Evolutionary conservation across 2,113 vertebrate genomes (phyloP).

Genomic region (Heterochromis multidens): DNA sequence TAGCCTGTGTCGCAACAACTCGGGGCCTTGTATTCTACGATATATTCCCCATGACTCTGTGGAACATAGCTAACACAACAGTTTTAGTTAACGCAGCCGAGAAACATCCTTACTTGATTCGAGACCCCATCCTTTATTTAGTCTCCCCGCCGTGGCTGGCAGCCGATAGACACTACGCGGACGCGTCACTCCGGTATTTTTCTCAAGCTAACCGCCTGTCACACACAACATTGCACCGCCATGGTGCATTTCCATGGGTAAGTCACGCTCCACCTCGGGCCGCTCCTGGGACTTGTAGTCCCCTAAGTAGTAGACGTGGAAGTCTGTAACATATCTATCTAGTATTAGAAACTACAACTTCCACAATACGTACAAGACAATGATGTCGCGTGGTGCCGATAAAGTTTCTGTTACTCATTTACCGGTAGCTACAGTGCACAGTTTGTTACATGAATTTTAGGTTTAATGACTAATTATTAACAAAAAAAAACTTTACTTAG

Average conservation of each 20-base stretch:
- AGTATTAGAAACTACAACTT: conserved; percentile 47
- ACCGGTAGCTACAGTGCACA: background rate
- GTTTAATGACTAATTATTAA: background rate
- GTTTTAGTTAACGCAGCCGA: background rate
- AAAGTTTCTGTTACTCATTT: background rate
- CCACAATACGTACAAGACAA: conserved; percentile 25
- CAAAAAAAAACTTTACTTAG: background rate
- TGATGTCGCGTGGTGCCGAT: conserved; percentile 5
- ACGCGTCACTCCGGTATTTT: conserved; percentile 45
- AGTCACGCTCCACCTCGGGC: conserved; percentile 27
- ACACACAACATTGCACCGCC: conserved; percentile 56
- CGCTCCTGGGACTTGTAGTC: conserved; percentile 66
- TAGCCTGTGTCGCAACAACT: conserved; percentile 68
- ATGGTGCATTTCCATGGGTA: conserved; percentile 55
- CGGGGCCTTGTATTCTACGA: conserved; percentile 42
- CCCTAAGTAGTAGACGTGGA: background rate
- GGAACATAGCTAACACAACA: background rate
- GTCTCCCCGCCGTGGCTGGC: conserved; percentile 7
- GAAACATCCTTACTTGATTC: conserved; percentile 71
- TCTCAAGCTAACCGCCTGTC: conserved; percentile 52
- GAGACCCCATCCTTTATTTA: conserved; percentile 70
- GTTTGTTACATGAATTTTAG: background rate
- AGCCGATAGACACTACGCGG: conserved; percentile 17
- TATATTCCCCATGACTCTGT: conserved; percentile 13
- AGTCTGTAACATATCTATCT: accelerated